phyloP scores from a whole-genome alignment of 2,113 vertebrate genomes.

The Poeciliopsis prolifica region DNA sequence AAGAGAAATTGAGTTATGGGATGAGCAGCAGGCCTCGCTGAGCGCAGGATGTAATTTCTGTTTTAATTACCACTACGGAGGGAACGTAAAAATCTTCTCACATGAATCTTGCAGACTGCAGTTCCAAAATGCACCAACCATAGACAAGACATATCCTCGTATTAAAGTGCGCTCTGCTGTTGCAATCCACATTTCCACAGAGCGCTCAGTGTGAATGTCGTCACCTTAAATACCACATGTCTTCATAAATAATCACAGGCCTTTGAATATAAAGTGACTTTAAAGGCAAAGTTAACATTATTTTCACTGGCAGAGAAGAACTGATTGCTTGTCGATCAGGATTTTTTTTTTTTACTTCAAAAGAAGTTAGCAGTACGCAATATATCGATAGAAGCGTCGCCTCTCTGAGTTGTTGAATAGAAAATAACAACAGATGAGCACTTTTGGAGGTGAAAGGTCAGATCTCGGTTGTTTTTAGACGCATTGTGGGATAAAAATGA shows the following conservation, averaged over 20 bases:
- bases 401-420: too few species aligned
- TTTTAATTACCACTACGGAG: background rate
- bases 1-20: background rate
- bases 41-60: background rate
- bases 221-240: too few species aligned
- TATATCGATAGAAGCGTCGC: too few species aligned
- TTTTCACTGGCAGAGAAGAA: too few species aligned
- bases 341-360: too few species aligned
- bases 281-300: too few species aligned
- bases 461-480: background rate
- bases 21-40: background rate
- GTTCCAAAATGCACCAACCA: background rate
- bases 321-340: too few species aligned
- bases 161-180: background rate
- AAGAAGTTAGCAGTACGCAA: too few species aligned
- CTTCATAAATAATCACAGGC: too few species aligned
- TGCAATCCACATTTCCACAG: background rate
- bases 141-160: background rate
- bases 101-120: background rate
- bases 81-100: background rate
- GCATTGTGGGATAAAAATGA: background rate
- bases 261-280: too few species aligned
- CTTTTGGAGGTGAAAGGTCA: background rate
- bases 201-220: background rate
- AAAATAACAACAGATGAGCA: background rate